These are phyloP conservation scores for Gadus chalcogrammus DNA, from an alignment of 2,113 vertebrate genomes.

Conservation along the genomic window DNA sequence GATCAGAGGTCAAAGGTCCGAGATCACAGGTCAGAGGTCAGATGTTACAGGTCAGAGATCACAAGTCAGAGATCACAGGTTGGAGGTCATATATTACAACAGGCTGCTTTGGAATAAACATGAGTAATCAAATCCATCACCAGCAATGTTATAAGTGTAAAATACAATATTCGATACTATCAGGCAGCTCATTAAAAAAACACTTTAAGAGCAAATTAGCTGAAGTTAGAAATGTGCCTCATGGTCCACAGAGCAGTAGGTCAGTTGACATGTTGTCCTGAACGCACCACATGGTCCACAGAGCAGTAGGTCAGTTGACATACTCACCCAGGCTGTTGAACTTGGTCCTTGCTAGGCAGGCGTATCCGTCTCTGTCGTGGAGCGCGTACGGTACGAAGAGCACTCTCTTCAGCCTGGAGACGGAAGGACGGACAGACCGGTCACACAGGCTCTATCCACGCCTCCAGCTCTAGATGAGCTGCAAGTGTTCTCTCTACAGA, in stretches of 20 bases:
- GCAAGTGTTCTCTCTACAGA: background rate
- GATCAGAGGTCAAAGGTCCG: background rate
- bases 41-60: background rate
- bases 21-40: background rate
- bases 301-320: background rate
- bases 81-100: too few species aligned
- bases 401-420: slow-evolving; percentile 74
- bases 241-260: too few species aligned
- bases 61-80: background rate
- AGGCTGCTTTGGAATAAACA: too few species aligned
- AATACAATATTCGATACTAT: too few species aligned
- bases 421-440: background rate
- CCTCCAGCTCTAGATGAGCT: background rate
- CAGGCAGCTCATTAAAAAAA: too few species aligned
- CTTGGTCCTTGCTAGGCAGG: slow-evolving; percentile 74
- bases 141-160: too few species aligned
- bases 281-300: background rate
- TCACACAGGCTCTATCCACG: background rate
- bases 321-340: slow-evolving; percentile 74
- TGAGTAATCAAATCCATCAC: too few species aligned
- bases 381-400: slow-evolving; percentile 83
- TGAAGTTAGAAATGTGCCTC: too few species aligned
- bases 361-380: slow-evolving; percentile 76
- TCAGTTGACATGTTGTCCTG: too few species aligned
- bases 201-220: too few species aligned